Base-by-base conservation (phyloP, 2,888 invertebrate species). In the Neoitamus cyanurus region DNA sequence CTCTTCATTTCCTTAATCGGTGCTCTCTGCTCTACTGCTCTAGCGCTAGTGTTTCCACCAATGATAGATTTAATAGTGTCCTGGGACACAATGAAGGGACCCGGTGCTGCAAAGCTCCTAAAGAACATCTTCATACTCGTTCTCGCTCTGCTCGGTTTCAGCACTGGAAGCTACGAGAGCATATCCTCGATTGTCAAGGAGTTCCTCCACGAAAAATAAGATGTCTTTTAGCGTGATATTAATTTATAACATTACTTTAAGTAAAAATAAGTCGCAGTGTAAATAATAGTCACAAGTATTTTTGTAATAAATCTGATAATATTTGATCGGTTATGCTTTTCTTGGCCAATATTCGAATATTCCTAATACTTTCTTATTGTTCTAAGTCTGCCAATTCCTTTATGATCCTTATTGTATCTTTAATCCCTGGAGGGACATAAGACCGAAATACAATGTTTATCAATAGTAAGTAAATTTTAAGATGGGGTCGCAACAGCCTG, bases 1-100 rank as follows among this genome's bases (percentile, higher is more conserved):
- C 92, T 97, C 1, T 97, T 98, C 91, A 98, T 98, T 87, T 97
- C 98, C 0, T 91, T 98, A 86, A 96, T 98, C 34, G 98, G 98
- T 4, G 97, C 98, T 0, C 93, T 98, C 0, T 97, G 97, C 89
- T 96, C 97, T 87, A 96, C 97, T 4, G 94, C 96, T 0, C 91
- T 98, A 86, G 97, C 97, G 0, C 92, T 98, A 46, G 93, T 98
- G 58, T 96, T 98, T 89, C 98, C 98, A 1, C 96, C 98, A 0
- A 92, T 97, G 84, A 94, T 98, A 86, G 96, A 98, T 88, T 92
- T 97, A 87, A 95, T 97, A 4, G 92, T 94, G 0, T 92, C 93
- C 85, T 95, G 94, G 89, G 94, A 94, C 87, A 93, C 93, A 75
- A 91, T 92, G 1, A 93, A 93, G 20, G 90, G 93, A 0, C 91